Evolutionary conservation across 2,797 vertebrate genomes (phyloP), one percentile per base, ranked within the genome.

Genomic region (Manis pentadactyla): DNA sequence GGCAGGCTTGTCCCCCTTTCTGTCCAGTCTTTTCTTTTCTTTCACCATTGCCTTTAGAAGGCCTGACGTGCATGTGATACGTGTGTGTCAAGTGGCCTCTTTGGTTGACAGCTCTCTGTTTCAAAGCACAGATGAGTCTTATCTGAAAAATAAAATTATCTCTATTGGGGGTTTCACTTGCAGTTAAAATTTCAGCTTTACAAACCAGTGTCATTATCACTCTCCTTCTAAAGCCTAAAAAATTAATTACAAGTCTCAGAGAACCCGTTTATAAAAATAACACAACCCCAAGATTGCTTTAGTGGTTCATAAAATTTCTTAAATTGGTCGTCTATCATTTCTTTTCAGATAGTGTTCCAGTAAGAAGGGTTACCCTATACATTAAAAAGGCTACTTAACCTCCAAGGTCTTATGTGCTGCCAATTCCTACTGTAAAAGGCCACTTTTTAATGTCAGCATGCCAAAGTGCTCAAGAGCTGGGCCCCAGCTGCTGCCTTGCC

Each of bases 11-110:
- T 98, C 98, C 31, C 92, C 49, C 51, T 98, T 99, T 94, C 98
- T 98, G 42, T 23, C 96, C 2, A 97, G 83, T 96, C 97, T 99
- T 95, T 98, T 99, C 97, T 98, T 99, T 78, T 98, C 98, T 93
- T 97, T 98, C 87, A 46, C 96, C 98, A 98, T 99, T 11, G 77
- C 42, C 88, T 90, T 42, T n/a, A 18, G 86, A 87, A 39, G 46
- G 37, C 23, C 46, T 91, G 79, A 59, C 55, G 0, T 5, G 4
- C 18, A 37, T 78, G 95, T 85, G 39, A 90, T 75, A 59, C 34
- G 34, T 17, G 12, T 55, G 69, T 31, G 93, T 77, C 37, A 63
- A 89, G 11, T 19, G 66, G 46, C 46, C 71, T 37, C 78, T 71
- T 75, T 37, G 64, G 27, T 21, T 42, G 42, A 73, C 29, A 64